These are phyloP conservation scores for Pristionchus arcanus DNA, from an alignment of 2,888 invertebrate genomes.

Conservation along the genomic window DNA sequence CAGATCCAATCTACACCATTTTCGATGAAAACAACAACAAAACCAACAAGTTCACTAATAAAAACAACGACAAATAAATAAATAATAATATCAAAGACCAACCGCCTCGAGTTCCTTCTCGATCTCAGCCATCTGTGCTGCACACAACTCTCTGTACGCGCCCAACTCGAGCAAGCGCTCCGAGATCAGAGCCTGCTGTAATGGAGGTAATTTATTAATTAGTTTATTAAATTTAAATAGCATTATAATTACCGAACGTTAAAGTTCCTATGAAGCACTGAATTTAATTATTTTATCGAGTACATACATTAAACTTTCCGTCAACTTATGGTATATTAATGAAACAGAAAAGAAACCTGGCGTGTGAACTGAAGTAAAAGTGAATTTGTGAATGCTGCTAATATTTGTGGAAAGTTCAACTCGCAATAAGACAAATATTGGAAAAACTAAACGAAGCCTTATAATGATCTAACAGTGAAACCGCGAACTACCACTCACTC, in stretches of 20 bases:
- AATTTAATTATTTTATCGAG: too few relatives aligned
- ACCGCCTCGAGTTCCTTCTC: conserved; percentile 49
- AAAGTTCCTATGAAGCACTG: too few relatives aligned
- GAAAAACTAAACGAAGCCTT: background rate
- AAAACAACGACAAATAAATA: background rate
- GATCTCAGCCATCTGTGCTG: conserved; percentile 54
- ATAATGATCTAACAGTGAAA: background rate
- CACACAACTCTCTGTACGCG: conserved; percentile 49
- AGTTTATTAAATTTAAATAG: background rate
- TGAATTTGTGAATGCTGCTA: background rate
- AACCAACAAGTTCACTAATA: background rate
- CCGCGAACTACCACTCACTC: background rate
- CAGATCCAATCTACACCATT: background rate
- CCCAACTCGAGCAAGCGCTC: conserved; percentile 48
- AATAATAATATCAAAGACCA: background rate
- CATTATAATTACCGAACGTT: background rate
- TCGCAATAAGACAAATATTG: background rate
- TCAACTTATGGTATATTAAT: too few relatives aligned
- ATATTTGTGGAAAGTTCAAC: background rate
- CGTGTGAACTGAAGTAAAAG: background rate
- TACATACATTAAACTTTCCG: too few relatives aligned
- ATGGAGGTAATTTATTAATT: background rate
- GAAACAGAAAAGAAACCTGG: too few relatives aligned
- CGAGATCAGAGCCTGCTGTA: conserved; percentile 40
- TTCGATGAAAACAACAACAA: background rate